Percentiles rank a stretch among this genome's conserved stretches.
Conservation (phyloP, 1,140 invertebrate species). For the Forficula auricularia region DNA sequence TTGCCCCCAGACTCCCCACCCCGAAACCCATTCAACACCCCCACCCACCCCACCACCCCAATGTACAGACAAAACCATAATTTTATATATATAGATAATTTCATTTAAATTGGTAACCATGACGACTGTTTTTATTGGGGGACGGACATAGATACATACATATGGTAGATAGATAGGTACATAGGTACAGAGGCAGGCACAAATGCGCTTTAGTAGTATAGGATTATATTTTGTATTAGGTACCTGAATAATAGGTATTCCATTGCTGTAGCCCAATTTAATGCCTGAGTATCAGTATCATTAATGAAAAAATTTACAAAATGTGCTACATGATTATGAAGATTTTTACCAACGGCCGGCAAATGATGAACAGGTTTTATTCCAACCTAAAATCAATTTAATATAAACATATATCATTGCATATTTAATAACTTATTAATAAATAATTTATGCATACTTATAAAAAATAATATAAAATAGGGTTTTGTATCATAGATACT, state of each 20-base stretch:
- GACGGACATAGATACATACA: too few relatives aligned
- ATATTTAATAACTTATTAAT: slow-evolving; percentile 24
- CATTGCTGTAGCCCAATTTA: slow-evolving; percentile 77
- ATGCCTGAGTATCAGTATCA: slow-evolving; percentile 57
- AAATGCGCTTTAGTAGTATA: neutral
- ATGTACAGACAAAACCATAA: too few relatives aligned
- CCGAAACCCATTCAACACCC: too few relatives aligned
- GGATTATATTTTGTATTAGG: slow-evolving; percentile 30
- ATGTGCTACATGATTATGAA: slow-evolving; percentile 72
- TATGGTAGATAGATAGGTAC: too few relatives aligned
- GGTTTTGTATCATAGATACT: too few relatives aligned
- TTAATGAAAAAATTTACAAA: slow-evolving; percentile 61
- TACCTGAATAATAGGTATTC: slow-evolving; percentile 65
- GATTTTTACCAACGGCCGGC: slow-evolving; percentile 69
- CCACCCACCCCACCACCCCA: too few relatives aligned
- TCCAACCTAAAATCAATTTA: slow-evolving; percentile 24
- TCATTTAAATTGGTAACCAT: too few relatives aligned
- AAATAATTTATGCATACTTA: slow-evolving; percentile 34
- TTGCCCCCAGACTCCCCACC: too few relatives aligned
- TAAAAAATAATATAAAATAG: slow-evolving; percentile 30
- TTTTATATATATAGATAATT: too few relatives aligned
- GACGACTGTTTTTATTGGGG: too few relatives aligned
- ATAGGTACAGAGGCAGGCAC: too few relatives aligned
- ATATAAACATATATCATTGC: slow-evolving; percentile 18
- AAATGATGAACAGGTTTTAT: slow-evolving; percentile 51